Evolutionary conservation across 2,113 vertebrate genomes (phyloP), one percentile per base, ranked within the genome.

Genomic region (Nothoprocta pentlandii): DNA sequence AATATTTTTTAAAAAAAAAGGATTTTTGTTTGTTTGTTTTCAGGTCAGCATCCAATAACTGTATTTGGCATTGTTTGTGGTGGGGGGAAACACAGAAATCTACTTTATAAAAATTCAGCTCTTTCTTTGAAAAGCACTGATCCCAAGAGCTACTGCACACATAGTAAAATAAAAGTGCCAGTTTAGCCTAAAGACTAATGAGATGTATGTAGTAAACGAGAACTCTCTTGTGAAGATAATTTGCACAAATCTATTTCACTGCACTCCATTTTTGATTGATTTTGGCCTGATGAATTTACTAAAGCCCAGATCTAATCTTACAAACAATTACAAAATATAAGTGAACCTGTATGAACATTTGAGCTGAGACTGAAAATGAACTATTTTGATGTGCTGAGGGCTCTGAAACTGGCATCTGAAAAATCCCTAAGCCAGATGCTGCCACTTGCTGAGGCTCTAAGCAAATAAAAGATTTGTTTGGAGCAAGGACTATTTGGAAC

Each of bases 341-440:
- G 7, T 34, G 54, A 56, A 41, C 9, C 41, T 8, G 8, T 63
- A 2, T 13, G 42, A 23, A 7, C 5, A 0, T 49, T 4, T 1
- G 1, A 83, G 54, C 34, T 42, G 46, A 49, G 16, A 10, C 15
- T 81, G 42, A 67, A 90, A 80, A 32, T 12, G 10, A 2, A 11
- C 8, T 47, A 12, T 51, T 8, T 9, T 16, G 2, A 8, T 73
- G 5, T 58, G n/a, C 17, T 3, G 2, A 28, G 39, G 56, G 3
- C 21, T 54, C 22, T 74, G 51, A 42, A 51, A 10, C 7, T 28
- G 10, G 23, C 9, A 0, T 39, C 41, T 71, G 32, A 32, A n/a
- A 74, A 71, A 41, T 17, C 10, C n/a, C 58, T 14, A 74, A 70
- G 23, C 5, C 46, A 44, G 4, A 54, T 81, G 42, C 42, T 64